Percentiles rank a stretch among this genome's conserved stretches.
phyloP scores from a whole-genome alignment of 1,140 invertebrate species.

The Xylocopa sonorina region DNA sequence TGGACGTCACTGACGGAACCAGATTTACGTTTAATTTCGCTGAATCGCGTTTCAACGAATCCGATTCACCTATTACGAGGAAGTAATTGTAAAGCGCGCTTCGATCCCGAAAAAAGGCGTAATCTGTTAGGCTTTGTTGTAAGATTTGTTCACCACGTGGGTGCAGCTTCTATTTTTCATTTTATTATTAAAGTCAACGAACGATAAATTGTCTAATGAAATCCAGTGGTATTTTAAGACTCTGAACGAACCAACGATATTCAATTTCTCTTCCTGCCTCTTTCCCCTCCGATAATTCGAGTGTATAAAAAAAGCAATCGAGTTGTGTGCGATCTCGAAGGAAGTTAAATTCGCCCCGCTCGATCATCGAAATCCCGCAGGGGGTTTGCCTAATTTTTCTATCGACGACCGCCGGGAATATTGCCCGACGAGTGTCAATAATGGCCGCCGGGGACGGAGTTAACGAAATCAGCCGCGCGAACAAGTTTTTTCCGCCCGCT shows the following conservation, averaged over 20 bases:
- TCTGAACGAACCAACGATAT: not conserved
- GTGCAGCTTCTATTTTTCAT: too few species aligned
- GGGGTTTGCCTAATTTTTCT: constrained; percentile 36
- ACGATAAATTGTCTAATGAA: too few species aligned
- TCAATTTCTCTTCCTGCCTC: too few species aligned
- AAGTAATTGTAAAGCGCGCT: constrained; percentile 5
- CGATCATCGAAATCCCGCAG: not conserved
- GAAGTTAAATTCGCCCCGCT: constrained; percentile 17
- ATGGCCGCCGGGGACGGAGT: not conserved
- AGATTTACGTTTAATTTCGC: constrained; percentile 29
- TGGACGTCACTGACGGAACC: not conserved
- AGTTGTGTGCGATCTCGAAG: not conserved
- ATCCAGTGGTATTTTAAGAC: too few species aligned
- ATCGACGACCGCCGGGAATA: not conserved
- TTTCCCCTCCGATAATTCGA: not conserved
- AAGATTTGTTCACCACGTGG: too few species aligned
- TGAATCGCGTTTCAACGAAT: not conserved
- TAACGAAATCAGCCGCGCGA: constrained; percentile 37
- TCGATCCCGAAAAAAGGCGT: not conserved
- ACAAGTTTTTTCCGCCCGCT: not conserved
- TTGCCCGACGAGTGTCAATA: constrained; percentile 34
- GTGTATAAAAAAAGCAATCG: not conserved
- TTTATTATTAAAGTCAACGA: too few species aligned
- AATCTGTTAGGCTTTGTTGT: too few species aligned
- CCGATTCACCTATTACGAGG: not conserved